These are phyloP conservation scores for Poecile atricapillus DNA, from an alignment of 2,113 vertebrate species.

Conservation along the genomic window DNA sequence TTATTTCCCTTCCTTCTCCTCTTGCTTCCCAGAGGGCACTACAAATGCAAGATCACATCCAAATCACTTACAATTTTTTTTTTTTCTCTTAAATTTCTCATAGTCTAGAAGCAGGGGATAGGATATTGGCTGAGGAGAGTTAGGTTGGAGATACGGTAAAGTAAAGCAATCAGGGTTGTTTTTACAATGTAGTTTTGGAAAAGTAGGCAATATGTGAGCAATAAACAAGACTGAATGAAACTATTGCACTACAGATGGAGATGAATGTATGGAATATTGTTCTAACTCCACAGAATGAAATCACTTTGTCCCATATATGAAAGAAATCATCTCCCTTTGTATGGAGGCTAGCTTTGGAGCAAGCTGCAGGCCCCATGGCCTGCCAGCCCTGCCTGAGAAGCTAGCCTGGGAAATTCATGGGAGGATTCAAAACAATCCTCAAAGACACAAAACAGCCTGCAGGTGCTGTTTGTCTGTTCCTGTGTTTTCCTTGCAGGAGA, in stretches of 20 bases:
- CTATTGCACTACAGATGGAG: neutral
- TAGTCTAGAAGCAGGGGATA: neutral
- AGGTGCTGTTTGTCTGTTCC: no score
- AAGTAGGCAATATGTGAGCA: neutral
- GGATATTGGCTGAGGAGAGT: neutral
- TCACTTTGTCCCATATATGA: neutral
- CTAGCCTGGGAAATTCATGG: no score
- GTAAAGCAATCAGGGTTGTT: neutral
- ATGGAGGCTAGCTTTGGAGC: no score
- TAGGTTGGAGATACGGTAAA: neutral
- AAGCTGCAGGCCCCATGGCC: no score
- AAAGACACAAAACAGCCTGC: no score
- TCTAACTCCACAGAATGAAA: neutral
- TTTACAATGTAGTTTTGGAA: neutral
- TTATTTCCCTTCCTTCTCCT: neutral
- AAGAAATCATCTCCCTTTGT: neutral
- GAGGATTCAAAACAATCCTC: no score
- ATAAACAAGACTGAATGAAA: neutral
- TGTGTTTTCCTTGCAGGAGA: no score
- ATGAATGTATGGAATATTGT: neutral
- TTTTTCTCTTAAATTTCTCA: neutral
- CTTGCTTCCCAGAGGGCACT: neutral
- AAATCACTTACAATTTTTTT: neutral
- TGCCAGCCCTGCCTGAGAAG: no score
- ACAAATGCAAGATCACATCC: neutral